Evolutionary conservation across 2,888 invertebrate genomes (phyloP), one percentile per base, ranked within the genome.

Genomic region (Lasioglossum figueresi): DNA sequence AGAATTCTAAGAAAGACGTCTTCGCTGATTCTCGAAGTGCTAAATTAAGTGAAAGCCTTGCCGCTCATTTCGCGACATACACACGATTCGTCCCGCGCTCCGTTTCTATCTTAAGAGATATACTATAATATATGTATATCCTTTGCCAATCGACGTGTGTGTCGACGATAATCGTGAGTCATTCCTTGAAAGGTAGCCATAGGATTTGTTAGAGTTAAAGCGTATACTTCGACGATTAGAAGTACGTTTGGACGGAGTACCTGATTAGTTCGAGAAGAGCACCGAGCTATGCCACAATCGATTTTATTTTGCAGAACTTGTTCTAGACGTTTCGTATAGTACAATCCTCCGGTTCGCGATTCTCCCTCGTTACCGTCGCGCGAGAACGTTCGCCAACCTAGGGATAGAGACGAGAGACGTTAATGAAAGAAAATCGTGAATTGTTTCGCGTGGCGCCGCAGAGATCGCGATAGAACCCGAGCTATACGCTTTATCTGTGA

Each of bases 131-230:
- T 19, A 52, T 52, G 23, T 19, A 8, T 34, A 34, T 66, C 31
- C 19, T 66, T 34, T 19, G 37, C 68, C 68, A 37, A 37, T 63
- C 63, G 45, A 77, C 48, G 82, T 73, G 79, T 82, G 74, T 76
- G 87, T 80, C 76, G 74, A 79, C 48, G 81, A 84, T 81, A 79
- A 81, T 81, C 76, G 40, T 79, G 82, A 90, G 86, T 81, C 91
- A 91, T 91, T 91, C 91, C 91, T 90, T 86, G 76, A 84, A 74
- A 91, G 40, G 74, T 90, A 89, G 80, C 19, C 14, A n/a, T 78
- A 72, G 70, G 48, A 27, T 59, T 56, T n/a, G 76, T 80, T 70
- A 19, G 43, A 31, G 80, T 14, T 79, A 73, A 86, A 83, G 75
- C 73, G 87, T 86, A 76, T 79, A 79, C 79, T 71, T 80, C 80